These are phyloP conservation scores for Sisyra nigra DNA, from an alignment of 2,888 invertebrate genomes.

Conservation along the genomic window DNA sequence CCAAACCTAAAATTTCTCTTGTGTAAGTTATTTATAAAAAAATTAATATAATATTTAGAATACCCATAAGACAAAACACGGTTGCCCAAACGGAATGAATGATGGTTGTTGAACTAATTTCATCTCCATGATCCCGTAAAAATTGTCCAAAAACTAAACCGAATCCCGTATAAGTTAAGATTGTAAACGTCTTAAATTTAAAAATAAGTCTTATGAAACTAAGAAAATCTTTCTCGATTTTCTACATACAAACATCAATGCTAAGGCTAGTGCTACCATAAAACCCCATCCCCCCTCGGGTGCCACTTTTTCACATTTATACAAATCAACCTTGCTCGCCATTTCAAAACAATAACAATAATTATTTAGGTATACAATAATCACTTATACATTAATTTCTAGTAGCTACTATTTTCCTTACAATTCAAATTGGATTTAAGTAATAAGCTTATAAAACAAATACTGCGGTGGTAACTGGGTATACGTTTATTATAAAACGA, in stretches of 20 bases:
- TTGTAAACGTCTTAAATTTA: slow-evolving; percentile 1
- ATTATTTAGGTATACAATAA: too few species aligned
- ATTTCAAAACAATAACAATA: too few species aligned
- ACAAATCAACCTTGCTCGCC: too few species aligned
- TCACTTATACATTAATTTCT: too few species aligned
- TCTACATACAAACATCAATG: slow-evolving; percentile 54
- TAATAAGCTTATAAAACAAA: too few species aligned
- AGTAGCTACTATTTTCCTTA: too few species aligned
- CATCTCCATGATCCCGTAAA: slow-evolving; percentile 43
- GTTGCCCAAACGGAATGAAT: slow-evolving; percentile 54
- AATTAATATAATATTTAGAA: slow-evolving; percentile 14
- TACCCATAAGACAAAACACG: slow-evolving; percentile 45
- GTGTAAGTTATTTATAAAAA: not conserved
- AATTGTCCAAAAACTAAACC: slow-evolving; percentile 55
- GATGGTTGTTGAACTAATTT: slow-evolving; percentile 51
- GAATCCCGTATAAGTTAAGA: slow-evolving; percentile 23
- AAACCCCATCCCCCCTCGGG: slow-evolving; percentile 77
- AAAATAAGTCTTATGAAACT: too few species aligned
- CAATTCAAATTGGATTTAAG: too few species aligned
- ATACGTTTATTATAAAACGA: too few species aligned
- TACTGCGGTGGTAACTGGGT: too few species aligned
- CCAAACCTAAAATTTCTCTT: slow-evolving; percentile 36
- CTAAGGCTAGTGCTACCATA: slow-evolving; percentile 53
- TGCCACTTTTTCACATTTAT: slow-evolving; percentile 18
- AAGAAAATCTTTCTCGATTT: not conserved